These are phyloP conservation scores for Sarcophaga rosellei DNA, from an alignment of 2,888 invertebrate genomes.

Conservation along the genomic window DNA sequence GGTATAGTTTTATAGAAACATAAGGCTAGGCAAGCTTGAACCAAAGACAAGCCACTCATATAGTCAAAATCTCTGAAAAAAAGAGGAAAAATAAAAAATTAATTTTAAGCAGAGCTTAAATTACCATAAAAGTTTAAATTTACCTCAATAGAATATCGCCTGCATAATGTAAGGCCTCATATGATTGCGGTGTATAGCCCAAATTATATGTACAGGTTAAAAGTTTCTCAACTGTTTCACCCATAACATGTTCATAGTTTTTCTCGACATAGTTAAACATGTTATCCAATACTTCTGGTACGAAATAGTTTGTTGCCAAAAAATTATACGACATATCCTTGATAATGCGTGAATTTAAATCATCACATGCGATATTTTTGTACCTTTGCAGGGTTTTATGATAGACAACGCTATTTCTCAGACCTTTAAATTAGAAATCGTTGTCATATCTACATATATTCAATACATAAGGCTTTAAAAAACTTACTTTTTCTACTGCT, in stretches of 20 bases:
- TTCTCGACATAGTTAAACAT: conserved; percentile 81
- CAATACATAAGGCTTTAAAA: neutral
- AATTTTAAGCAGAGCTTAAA: too few species aligned
- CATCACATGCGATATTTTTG: conserved; percentile 73
- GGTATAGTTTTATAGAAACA: conserved; percentile 83
- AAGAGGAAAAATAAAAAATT: neutral
- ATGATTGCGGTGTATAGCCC: conserved; percentile 82
- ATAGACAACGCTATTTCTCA: conserved; percentile 78
- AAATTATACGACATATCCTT: conserved; percentile 81
- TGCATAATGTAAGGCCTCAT: conserved; percentile 79
- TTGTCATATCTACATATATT: too few species aligned
- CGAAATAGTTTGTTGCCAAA: conserved; percentile 78
- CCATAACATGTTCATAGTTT: conserved; percentile 81
- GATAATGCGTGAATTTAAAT: conserved; percentile 81
- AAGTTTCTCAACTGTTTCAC: conserved; percentile 82
- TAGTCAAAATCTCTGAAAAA: conserved; percentile 83
- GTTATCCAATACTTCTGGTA: conserved; percentile 82
- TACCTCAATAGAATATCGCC: conserved; percentile 82
- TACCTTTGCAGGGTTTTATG: conserved; percentile 79
- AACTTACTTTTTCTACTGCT: conserved; percentile 77
- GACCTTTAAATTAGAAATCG: conserved; percentile 72
- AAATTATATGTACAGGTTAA: conserved; percentile 82
- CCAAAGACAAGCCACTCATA: conserved; percentile 82
- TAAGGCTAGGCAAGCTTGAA: conserved; percentile 83
- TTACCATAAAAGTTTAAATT: neutral